Conservation (phyloP, 2,797 vertebrate species). For the Oreochromis grahami region DNA sequence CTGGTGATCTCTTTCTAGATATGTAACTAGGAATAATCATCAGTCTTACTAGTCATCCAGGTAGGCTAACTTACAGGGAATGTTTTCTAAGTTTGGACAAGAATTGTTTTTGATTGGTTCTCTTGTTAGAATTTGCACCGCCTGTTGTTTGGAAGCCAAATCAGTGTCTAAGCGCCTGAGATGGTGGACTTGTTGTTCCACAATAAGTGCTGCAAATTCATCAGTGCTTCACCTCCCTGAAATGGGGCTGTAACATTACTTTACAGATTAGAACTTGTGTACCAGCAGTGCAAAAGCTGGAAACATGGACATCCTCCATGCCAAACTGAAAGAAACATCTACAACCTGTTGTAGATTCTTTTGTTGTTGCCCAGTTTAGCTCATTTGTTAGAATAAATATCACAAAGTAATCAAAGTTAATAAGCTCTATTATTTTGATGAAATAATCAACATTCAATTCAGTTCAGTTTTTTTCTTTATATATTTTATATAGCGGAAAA, state of each 20-base stretch:
- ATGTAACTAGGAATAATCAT: background rate
- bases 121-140: background rate
- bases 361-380: background rate
- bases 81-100: background rate
- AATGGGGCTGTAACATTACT: background rate
- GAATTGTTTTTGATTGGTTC: background rate
- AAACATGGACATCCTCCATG: background rate
- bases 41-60: background rate
- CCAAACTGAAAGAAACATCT: background rate
- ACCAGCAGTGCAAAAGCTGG: background rate
- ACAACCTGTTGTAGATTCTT: background rate
- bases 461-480: background rate
- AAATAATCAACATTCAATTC: background rate
- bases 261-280: background rate
- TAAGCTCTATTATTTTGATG: background rate
- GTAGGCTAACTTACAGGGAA: background rate
- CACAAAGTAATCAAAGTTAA: background rate
- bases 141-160: background rate
- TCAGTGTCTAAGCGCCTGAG: rapidly evolving
- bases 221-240: background rate
- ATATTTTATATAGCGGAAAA: background rate
- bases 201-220: background rate
- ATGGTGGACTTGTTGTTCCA: rapidly evolving
- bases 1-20: background rate
- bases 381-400: background rate